These are phyloP conservation scores for Pachymerium ferrugineum DNA, from an alignment of 2,888 invertebrate species.

Conservation along the genomic window DNA sequence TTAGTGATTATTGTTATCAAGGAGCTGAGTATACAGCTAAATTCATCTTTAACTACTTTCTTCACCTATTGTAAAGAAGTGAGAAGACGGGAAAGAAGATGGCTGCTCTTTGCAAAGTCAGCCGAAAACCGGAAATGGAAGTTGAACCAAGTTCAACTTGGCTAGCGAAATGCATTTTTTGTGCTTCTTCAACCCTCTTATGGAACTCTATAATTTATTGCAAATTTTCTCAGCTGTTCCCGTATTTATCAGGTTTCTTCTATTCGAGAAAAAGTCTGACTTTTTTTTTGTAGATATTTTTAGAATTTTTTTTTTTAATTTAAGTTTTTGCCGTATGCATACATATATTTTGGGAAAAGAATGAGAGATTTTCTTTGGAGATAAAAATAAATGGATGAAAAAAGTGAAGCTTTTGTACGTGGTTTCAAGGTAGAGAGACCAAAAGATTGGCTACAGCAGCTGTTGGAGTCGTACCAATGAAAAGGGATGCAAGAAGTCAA, in stretches of 20 bases:
- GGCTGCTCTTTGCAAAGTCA: conserved; percentile 4
- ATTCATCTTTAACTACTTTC: background rate
- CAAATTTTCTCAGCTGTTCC: background rate
- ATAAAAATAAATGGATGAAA: too few relatives aligned
- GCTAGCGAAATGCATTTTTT: too few relatives aligned
- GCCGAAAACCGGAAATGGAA: background rate
- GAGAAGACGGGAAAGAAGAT: background rate
- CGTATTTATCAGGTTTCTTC: too few relatives aligned
- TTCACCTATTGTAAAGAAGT: background rate
- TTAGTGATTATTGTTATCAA: background rate
- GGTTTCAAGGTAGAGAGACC: background rate
- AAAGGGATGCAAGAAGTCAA: background rate
- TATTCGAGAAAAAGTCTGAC: too few relatives aligned
- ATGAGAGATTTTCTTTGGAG: too few relatives aligned
- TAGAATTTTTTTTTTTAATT: too few relatives aligned
- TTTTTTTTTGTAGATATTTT: too few relatives aligned
- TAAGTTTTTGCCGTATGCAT: too few relatives aligned
- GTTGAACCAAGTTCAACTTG: background rate
- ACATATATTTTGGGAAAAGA: too few relatives aligned
- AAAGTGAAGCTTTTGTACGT: too few relatives aligned
- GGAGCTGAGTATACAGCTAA: background rate
- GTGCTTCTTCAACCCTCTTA: background rate
- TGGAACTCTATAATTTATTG: background rate
- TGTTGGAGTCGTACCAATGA: too few relatives aligned
- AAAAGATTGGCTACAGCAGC: background rate